phyloP scores from a whole-genome alignment of 2,888 invertebrate species.

The Neoscelio sp. region DNA sequence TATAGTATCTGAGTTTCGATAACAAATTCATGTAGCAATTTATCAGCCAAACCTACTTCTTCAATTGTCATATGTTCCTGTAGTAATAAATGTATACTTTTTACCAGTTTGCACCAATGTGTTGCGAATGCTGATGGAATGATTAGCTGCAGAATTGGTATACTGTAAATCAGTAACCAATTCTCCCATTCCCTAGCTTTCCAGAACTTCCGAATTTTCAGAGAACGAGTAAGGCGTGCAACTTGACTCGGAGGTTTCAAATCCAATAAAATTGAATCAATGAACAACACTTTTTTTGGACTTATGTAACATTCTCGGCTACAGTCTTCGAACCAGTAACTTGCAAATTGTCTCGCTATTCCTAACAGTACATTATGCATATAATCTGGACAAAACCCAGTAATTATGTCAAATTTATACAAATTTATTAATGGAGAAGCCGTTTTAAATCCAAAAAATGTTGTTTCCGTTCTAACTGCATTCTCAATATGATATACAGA shows the following conservation, averaged over 20 bases:
- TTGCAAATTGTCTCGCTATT: too few species aligned
- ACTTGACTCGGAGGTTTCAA: constrained; percentile 24
- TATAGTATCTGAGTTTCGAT: constrained; percentile 13
- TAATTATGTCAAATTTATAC: constrained; percentile 42
- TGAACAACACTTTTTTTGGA: background rate
- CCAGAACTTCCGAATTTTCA: constrained; percentile 19
- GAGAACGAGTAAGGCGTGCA: constrained; percentile 20
- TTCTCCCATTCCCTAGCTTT: constrained; percentile 33
- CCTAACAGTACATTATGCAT: constrained; percentile 49
- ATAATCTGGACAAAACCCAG: constrained; percentile 40
- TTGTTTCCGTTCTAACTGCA: too few species aligned
- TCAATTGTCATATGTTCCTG: background rate
- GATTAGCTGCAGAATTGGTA: constrained; percentile 21
- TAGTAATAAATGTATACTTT: background rate
- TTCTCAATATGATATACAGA: background rate
- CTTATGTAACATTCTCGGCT: background rate
- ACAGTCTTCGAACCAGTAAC: constrained; percentile 31
- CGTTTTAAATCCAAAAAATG: constrained; percentile 19
- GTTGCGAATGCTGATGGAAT: background rate
- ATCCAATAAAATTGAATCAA: constrained; percentile 14
- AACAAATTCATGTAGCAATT: background rate
- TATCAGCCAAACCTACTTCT: background rate
- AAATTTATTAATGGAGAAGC: constrained; percentile 27
- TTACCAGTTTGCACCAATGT: background rate
- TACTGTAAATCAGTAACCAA: constrained; percentile 36